These are phyloP conservation scores for Coluber constrictor DNA, from an alignment of 2,797 vertebrate species.

Conservation along the genomic window DNA sequence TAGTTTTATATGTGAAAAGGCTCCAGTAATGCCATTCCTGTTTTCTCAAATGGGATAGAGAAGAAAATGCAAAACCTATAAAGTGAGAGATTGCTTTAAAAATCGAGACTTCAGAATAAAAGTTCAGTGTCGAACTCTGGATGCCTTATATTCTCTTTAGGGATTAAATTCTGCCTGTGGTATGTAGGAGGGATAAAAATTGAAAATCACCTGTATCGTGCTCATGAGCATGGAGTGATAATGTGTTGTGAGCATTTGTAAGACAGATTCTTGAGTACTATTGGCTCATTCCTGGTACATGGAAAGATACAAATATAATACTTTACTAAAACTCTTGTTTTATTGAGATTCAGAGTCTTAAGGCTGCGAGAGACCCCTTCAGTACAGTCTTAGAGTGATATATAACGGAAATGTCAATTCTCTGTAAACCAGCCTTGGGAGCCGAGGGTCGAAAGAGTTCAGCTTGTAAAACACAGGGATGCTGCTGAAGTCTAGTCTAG, in stretches of 20 bases:
- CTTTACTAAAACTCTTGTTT: not conserved
- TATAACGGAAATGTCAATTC: not conserved
- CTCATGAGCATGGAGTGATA: not conserved
- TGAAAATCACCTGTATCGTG: not conserved
- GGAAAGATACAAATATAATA: not conserved
- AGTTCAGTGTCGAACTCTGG: not conserved
- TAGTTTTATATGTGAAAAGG: not conserved
- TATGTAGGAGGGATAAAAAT: not conserved
- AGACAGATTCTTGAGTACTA: not conserved
- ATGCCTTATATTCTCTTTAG: not conserved
- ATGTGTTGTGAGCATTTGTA: not conserved
- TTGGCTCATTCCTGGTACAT: not conserved
- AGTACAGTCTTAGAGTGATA: not conserved
- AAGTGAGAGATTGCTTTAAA: not conserved
- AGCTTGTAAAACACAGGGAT: not conserved
- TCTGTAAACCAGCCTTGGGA: not conserved
- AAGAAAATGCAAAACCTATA: not conserved
- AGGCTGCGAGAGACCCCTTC: not conserved
- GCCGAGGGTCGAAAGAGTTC: not conserved
- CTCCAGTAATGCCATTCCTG: not conserved
- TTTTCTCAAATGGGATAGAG: not conserved
- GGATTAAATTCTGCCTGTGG: not conserved
- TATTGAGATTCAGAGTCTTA: not conserved
- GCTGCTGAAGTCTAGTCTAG: not conserved
- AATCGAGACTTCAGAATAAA: not conserved